These are phyloP conservation scores for Neofelis nebulosa DNA, from an alignment of 2,113 vertebrate species.

Conservation along the genomic window DNA sequence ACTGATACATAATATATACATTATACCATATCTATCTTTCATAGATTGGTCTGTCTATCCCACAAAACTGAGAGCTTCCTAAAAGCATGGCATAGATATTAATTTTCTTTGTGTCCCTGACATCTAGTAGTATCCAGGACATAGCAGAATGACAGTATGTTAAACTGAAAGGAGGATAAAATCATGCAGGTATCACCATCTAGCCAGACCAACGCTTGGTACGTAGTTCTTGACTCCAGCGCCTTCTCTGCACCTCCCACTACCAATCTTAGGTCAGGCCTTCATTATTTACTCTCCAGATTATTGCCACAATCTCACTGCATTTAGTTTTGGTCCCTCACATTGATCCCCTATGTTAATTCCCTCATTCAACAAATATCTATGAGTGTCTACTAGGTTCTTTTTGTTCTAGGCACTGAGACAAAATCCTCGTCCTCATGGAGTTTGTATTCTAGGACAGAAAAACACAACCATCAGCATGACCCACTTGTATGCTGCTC, in stretches of 20 bases:
- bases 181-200: background rate
- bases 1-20: background rate
- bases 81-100: slow-evolving; percentile 2
- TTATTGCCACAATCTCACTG: background rate
- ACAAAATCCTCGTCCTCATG: background rate
- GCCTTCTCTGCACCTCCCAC: background rate
- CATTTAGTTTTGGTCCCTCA: background rate
- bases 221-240: background rate
- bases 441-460: background rate
- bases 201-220: background rate
- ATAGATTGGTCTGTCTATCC: background rate
- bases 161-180: slow-evolving; percentile 35
- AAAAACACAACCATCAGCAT: background rate
- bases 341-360: background rate
- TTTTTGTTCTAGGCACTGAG: background rate
- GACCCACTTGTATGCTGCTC: background rate
- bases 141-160: background rate
- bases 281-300: background rate
- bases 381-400: background rate
- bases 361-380: slow-evolving; percentile 22
- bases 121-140: background rate
- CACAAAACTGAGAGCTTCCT: background rate
- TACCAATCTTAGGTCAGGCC: background rate
- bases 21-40: slow-evolving; percentile 13
- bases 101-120: slow-evolving; percentile 35